Evolutionary conservation across 2,113 vertebrate genomes (phyloP).

Genomic region (Oryzias curvinotus): DNA sequence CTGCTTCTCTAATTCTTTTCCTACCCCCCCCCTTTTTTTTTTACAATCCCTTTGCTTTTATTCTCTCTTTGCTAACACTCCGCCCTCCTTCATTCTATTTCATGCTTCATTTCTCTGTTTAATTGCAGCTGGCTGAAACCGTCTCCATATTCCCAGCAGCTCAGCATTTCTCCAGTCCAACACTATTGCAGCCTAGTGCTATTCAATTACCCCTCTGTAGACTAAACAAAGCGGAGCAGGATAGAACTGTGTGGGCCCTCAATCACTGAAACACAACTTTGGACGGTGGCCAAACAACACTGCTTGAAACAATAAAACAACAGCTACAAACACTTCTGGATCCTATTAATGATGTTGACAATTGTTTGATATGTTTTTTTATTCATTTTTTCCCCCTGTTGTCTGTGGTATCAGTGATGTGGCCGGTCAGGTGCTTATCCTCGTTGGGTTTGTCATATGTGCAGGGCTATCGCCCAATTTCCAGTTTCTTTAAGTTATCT

Average conservation of each 20-base stretch:
- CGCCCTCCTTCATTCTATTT: constrained; percentile 62
- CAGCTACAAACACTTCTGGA: neutral
- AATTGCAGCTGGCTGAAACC: constrained; percentile 77
- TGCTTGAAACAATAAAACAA: constrained; percentile 40
- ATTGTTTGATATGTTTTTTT: neutral
- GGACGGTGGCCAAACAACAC: constrained; percentile 49
- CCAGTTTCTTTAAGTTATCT: too few relatives aligned
- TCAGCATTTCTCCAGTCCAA: constrained; percentile 64
- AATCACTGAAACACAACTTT: constrained; percentile 57
- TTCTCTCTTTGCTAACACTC: constrained; percentile 36
- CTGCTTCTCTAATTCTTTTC: constrained; percentile 7
- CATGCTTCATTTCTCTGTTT: constrained; percentile 79
- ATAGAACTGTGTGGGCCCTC: constrained; percentile 57
- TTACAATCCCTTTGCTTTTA: constrained; percentile 38
- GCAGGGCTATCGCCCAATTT: too few relatives aligned
- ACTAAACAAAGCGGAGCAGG: constrained; percentile 53
- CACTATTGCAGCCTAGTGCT: constrained; percentile 60
- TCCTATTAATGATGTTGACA: neutral
- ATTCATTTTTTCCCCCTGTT: neutral
- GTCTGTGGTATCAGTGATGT: too few relatives aligned
- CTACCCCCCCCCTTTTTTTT: constrained; percentile 22
- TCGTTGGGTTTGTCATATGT: too few relatives aligned
- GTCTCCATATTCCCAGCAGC: constrained; percentile 60
- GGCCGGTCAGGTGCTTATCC: too few relatives aligned
- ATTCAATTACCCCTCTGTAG: constrained; percentile 73